phyloP scores from a whole-genome alignment of 2,797 vertebrate species.

The Cichlasoma orientale region DNA sequence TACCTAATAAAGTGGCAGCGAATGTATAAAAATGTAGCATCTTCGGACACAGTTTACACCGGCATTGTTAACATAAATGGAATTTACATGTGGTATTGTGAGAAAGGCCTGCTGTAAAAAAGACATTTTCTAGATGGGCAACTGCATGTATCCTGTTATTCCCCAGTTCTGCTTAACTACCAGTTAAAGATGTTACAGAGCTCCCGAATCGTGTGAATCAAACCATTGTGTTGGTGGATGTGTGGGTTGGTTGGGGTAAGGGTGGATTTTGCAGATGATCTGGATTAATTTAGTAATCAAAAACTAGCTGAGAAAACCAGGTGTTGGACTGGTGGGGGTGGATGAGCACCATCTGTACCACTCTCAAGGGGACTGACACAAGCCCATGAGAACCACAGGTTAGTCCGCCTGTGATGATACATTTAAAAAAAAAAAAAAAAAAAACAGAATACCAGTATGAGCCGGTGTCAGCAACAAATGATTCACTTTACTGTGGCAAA shows the following conservation, averaged over 20 bases:
- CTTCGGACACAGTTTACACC: no score
- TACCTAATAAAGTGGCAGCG: not conserved
- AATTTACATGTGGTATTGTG: not conserved
- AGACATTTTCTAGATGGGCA: no score
- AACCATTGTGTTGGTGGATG: not conserved
- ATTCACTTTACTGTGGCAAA: constrained; percentile 5
- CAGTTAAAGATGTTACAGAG: not conserved
- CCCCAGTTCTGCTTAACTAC: not conserved
- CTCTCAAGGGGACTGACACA: not conserved
- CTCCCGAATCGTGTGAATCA: not conserved
- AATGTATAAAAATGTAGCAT: not conserved
- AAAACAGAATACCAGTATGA: not conserved
- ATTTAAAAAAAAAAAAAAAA: not conserved
- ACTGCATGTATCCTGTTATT: no score
- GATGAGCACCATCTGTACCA: not conserved
- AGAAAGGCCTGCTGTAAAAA: not conserved
- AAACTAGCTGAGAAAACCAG: constrained; percentile 27
- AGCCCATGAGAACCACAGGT: not conserved
- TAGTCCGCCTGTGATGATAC: not conserved
- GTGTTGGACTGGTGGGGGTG: constrained; percentile 17
- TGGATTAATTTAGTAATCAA: not conserved
- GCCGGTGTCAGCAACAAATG: constrained; percentile 2
- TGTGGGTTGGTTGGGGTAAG: not conserved
- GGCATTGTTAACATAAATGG: no score
- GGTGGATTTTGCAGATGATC: not conserved